A percentile compares a stretch with the other conserved stretches of the same genome.
Conservation (phyloP, 2,113 vertebrate species). For the Zingel zingel region DNA sequence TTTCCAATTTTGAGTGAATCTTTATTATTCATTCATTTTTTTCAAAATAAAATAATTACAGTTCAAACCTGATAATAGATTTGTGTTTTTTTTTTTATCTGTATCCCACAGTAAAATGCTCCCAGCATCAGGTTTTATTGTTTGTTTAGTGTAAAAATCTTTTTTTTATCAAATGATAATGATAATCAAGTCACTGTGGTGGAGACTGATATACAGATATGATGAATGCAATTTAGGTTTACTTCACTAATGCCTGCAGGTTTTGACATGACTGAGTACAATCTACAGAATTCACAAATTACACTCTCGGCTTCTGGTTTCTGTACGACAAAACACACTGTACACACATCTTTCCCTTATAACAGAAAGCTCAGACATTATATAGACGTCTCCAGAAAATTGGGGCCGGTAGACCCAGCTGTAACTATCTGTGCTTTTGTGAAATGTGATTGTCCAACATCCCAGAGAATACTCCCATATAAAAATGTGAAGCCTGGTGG, state of each 20-base stretch:
- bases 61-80: constrained; percentile 15
- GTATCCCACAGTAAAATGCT: neutral
- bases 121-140: neutral
- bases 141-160: neutral
- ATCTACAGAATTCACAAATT: constrained; percentile 8
- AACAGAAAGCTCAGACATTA: constrained; percentile 62
- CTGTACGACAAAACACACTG: constrained; percentile 18
- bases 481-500: constrained; percentile 49
- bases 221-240: constrained; percentile 17
- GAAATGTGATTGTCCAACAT: constrained; percentile 47
- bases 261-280: constrained; percentile 35
- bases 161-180: neutral
- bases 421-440: constrained; percentile 32
- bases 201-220: constrained; percentile 1
- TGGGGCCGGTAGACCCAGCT: constrained; percentile 45
- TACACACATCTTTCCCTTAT: constrained; percentile 22
- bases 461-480: constrained; percentile 55
- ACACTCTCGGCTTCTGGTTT: constrained; percentile 15
- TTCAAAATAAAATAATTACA: constrained; percentile 48
- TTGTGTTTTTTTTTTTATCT: constrained; percentile 12
- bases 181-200: neutral
- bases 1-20: neutral
- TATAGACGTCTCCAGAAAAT: constrained; percentile 61
- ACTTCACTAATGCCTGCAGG: constrained; percentile 20
- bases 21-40: constrained; percentile 35